phyloP scores from a whole-genome alignment of 2,888 invertebrate species.

The Drosophila trichaetosa region DNA sequence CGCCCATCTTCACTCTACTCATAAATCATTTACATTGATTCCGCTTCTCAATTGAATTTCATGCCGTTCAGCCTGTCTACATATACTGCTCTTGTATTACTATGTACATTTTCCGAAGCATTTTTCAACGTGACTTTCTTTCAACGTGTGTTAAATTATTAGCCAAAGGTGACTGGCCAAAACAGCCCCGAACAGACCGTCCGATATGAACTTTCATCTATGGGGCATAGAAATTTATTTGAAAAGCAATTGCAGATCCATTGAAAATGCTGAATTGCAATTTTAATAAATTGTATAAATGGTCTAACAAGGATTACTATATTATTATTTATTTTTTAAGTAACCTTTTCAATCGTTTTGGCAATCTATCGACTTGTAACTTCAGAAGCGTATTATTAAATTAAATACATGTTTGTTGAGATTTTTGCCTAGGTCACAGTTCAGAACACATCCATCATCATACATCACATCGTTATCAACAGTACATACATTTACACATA shows the following conservation, averaged over 20 bases:
- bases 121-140: constrained; percentile 30
- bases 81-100: constrained; percentile 27
- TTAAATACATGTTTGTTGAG: background rate
- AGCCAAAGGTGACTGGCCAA: constrained; percentile 52
- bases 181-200: background rate
- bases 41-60: constrained; percentile 49
- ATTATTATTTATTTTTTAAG: background rate
- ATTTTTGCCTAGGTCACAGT: background rate
- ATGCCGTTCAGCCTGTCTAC: constrained; percentile 29
- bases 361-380: background rate
- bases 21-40: constrained; percentile 65
- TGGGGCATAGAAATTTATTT: constrained; percentile 13
- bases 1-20: constrained; percentile 34
- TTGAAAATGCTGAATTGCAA: constrained; percentile 52
- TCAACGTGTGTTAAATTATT: constrained; percentile 41
- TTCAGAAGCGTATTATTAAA: background rate
- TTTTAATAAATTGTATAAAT: constrained; percentile 6
- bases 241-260: constrained; percentile 12
- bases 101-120: constrained; percentile 13
- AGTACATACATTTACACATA: constrained; percentile 17
- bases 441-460: background rate
- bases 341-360: background rate
- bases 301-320: background rate
- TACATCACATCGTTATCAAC: background rate
- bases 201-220: constrained; percentile 11